Percentiles rank a stretch among this genome's conserved stretches.
Conservation (phyloP, 2,113 vertebrate species). For the Aythya baeri region DNA sequence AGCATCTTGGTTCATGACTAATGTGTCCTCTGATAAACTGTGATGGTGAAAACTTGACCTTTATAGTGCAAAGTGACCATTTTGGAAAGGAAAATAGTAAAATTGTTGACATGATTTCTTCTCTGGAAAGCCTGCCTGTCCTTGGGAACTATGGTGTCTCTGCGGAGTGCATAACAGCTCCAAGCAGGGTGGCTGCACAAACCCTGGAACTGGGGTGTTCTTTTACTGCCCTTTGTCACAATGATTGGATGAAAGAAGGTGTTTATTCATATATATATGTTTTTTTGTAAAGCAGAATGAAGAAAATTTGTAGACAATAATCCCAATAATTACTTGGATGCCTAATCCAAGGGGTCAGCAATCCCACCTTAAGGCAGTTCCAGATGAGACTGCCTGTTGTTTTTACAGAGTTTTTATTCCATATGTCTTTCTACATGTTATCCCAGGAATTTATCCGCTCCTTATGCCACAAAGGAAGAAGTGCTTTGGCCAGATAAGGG, state of each 20-base stretch:
- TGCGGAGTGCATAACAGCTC: not conserved
- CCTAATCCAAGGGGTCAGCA: rapidly evolving
- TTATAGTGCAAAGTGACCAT: not conserved
- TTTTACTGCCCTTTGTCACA: not conserved
- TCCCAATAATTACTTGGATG: no score
- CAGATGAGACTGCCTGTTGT: not conserved
- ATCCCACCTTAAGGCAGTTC: not conserved
- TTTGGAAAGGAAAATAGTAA: not conserved
- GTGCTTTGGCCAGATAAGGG: not conserved
- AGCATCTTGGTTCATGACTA: not conserved
- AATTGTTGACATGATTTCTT: not conserved
- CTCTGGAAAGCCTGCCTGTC: not conserved
- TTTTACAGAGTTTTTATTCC: not conserved
- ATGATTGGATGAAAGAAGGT: not conserved
- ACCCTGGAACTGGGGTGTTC: not conserved
- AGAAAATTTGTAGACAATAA: not conserved
- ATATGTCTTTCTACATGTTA: not conserved
- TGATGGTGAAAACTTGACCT: not conserved
- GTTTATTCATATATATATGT: not conserved
- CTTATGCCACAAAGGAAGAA: not conserved
- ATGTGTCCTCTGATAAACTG: not conserved
- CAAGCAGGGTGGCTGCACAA: not conserved
- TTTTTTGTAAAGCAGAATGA: not conserved
- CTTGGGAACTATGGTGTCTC: not conserved
- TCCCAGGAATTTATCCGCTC: not conserved